These are phyloP conservation scores for Odontamblyopus rebecca DNA, from an alignment of 2,797 vertebrate genomes.

Conservation along the genomic window DNA sequence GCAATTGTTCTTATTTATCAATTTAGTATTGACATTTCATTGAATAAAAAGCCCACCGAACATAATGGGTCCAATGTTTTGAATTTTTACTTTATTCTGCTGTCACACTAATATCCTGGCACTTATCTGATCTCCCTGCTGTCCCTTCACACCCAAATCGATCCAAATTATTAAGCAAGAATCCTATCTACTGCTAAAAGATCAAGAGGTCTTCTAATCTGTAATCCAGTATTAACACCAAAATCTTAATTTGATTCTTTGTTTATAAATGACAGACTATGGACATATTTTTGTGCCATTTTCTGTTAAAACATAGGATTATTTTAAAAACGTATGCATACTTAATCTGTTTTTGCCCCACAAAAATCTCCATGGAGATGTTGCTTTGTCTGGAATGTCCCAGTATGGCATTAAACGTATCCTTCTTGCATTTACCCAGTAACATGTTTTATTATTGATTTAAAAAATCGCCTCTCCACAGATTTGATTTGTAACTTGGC, in stretches of 20 bases:
- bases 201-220: conserved; percentile 56
- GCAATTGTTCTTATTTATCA: background rate
- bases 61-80: too few relatives aligned
- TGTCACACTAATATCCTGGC: background rate
- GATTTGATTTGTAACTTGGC: too few relatives aligned
- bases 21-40: background rate
- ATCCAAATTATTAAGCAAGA: conserved; percentile 38
- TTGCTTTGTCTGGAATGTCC: too few relatives aligned
- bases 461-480: too few relatives aligned
- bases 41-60: background rate
- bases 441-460: too few relatives aligned
- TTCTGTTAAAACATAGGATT: conserved; percentile 23
- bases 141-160: conserved; percentile 39
- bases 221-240: conserved; percentile 55
- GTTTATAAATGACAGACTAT: conserved; percentile 24
- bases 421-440: too few relatives aligned
- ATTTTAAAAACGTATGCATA: conserved; percentile 13
- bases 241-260: conserved; percentile 48
- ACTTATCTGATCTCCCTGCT: conserved; percentile 9
- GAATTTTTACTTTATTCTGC: too few relatives aligned
- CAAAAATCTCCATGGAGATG: too few relatives aligned
- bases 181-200: conserved; percentile 33
- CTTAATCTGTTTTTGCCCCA: conserved; percentile 8
- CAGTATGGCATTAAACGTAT: too few relatives aligned
- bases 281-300: conserved; percentile 22